Evolutionary conservation across 2,888 invertebrate genomes (phyloP).

Genomic region (Leptopterna dolabrata): DNA sequence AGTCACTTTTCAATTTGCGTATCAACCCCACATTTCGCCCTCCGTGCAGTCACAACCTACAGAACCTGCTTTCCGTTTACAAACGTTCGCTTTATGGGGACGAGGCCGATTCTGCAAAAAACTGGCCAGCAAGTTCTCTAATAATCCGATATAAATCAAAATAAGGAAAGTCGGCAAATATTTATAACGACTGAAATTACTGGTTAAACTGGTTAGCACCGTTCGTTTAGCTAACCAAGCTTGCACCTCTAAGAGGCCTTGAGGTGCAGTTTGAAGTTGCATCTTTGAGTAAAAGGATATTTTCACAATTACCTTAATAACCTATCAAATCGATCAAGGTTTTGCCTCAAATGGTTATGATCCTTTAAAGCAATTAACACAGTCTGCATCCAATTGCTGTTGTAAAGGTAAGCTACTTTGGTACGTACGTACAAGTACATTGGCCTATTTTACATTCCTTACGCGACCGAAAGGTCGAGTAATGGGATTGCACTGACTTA

Average conservation of each 20-base stretch:
- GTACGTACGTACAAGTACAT: too few relatives aligned
- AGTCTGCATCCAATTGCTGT: too few relatives aligned
- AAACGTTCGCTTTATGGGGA: not conserved
- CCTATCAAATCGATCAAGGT: too few relatives aligned
- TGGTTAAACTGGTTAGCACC: not conserved
- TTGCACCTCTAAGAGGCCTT: not conserved
- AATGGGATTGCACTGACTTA: too few relatives aligned
- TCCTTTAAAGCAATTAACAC: too few relatives aligned
- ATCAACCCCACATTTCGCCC: not conserved
- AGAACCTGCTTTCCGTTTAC: not conserved
- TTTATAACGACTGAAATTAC: not conserved
- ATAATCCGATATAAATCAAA: not conserved
- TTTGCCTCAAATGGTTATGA: too few relatives aligned
- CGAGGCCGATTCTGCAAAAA: constrained; percentile 1
- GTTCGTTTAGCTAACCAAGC: not conserved
- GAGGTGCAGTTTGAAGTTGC: not conserved
- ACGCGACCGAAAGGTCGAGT: too few relatives aligned
- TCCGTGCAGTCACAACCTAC: not conserved
- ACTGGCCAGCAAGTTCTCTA: not conserved
- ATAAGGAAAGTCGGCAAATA: not conserved
- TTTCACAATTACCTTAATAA: too few relatives aligned
- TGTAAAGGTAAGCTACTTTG: too few relatives aligned
- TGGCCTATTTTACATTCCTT: too few relatives aligned
- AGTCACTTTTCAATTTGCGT: not conserved
- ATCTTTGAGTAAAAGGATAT: not conserved